These are phyloP conservation scores for Polyploca ridens DNA, from an alignment of 2,888 invertebrate species.

Conservation along the genomic window DNA sequence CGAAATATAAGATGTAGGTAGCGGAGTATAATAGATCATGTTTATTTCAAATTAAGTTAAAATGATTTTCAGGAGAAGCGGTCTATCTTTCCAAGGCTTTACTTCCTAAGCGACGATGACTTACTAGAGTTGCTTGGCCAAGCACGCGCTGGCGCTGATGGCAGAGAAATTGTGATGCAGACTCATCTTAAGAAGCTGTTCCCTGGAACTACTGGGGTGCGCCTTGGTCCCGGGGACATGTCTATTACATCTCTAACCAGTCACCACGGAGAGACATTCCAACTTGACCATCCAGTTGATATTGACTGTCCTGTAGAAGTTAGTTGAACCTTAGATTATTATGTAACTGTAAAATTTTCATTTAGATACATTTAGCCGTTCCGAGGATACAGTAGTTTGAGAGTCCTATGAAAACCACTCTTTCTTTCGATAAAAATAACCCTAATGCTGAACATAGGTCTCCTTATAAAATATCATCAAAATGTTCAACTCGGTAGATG, in stretches of 20 bases:
- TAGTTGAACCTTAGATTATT: slow-evolving; percentile 11
- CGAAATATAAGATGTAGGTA: neutral
- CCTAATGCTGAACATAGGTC: no score
- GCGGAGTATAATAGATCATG: neutral
- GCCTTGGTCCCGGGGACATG: slow-evolving; percentile 83
- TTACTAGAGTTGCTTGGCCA: slow-evolving; percentile 97
- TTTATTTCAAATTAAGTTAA: slow-evolving; percentile 9
- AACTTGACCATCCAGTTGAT: slow-evolving; percentile 87
- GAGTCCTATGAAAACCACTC: no score
- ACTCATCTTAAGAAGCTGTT: slow-evolving; percentile 98
- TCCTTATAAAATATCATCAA: no score
- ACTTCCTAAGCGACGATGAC: slow-evolving; percentile 99
- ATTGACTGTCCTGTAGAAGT: slow-evolving; percentile 92
- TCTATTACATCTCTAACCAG: slow-evolving; percentile 89
- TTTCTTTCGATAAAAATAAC: no score
- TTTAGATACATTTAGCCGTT: no score
- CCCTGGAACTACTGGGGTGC: slow-evolving; percentile 93
- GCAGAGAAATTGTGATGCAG: slow-evolving; percentile 92
- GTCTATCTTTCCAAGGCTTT: slow-evolving; percentile 96
- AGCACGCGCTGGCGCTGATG: slow-evolving; percentile 88
- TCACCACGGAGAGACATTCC: slow-evolving; percentile 89
- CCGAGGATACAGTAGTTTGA: no score
- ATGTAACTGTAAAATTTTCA: no score
- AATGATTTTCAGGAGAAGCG: slow-evolving; percentile 91
- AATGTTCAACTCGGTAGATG: no score